Percentiles rank a stretch among this genome's conserved stretches.
Conservation (phyloP, 2,888 invertebrate genomes). For the Sphinx pinastri region DNA sequence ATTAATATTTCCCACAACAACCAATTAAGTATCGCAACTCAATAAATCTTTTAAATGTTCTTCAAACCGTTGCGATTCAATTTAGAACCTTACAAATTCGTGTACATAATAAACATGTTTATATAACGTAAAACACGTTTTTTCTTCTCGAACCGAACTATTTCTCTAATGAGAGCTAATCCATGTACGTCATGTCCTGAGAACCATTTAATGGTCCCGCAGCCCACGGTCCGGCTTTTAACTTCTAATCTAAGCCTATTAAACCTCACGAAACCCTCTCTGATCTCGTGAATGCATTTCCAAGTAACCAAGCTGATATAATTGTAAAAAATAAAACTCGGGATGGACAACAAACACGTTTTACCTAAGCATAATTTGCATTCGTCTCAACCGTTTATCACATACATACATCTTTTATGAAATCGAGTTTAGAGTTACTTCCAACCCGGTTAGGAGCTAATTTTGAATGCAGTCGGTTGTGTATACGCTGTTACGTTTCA, state of each 20-base stretch:
- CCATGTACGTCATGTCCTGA: slow-evolving; percentile 59
- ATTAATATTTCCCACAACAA: neutral
- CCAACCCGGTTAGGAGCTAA: slow-evolving; percentile 32
- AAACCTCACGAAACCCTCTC: slow-evolving; percentile 77
- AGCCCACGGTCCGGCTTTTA: slow-evolving; percentile 72
- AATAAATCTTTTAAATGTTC: neutral
- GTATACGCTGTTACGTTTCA: slow-evolving; percentile 47
- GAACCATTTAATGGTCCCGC: slow-evolving; percentile 68
- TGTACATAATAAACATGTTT: slow-evolving; percentile 10
- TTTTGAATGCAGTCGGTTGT: slow-evolving; percentile 36
- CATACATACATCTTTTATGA: slow-evolving; percentile 30
- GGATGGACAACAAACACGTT: slow-evolving; percentile 80
- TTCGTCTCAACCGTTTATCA: slow-evolving; percentile 44
- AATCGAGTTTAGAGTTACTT: slow-evolving; percentile 33
- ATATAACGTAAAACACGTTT: slow-evolving; percentile 32
- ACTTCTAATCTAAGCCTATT: slow-evolving; percentile 83
- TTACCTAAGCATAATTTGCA: slow-evolving; percentile 83
- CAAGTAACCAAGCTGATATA: slow-evolving; percentile 81
- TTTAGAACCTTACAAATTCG: slow-evolving; percentile 12
- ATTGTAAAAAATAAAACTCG: slow-evolving; percentile 82
- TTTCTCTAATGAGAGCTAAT: slow-evolving; percentile 60
- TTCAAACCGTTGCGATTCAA: neutral
- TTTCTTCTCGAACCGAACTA: slow-evolving; percentile 41
- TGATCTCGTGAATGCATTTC: slow-evolving; percentile 81
- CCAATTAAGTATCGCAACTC: neutral